A percentile compares a stretch with the other conserved stretches of the same genome.
These are phyloP conservation scores for Xyrauchen texanus DNA, from an alignment of 2,113 vertebrate genomes.

Conservation along the genomic window DNA sequence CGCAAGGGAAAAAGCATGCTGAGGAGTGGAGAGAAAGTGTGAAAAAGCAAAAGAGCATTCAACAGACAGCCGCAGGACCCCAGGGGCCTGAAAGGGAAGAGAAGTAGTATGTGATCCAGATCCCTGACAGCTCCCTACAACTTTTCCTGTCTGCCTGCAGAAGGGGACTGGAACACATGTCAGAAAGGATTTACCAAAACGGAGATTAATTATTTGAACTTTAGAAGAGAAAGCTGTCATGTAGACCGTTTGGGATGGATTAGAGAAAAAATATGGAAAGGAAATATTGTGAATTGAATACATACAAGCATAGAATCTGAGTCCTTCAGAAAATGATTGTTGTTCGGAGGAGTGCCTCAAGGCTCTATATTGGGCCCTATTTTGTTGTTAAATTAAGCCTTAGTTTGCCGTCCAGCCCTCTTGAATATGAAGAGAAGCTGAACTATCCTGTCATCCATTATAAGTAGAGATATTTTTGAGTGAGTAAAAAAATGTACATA, in stretches of 20 bases:
- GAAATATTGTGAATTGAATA: background rate
- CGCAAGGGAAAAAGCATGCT: slow-evolving; percentile 3
- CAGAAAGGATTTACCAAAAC: slow-evolving; percentile 37
- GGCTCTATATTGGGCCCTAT: background rate
- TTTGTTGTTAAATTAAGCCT: background rate
- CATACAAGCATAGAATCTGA: background rate
- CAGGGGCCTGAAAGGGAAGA: slow-evolving; percentile 32
- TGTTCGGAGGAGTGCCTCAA: background rate
- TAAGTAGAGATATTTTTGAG: background rate
- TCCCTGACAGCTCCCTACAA: slow-evolving; percentile 31
- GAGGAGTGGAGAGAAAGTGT: slow-evolving; percentile 15
- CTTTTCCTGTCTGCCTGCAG: slow-evolving; percentile 23
- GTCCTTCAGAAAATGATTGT: background rate
- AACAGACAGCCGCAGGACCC: slow-evolving; percentile 39
- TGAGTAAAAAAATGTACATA: background rate
- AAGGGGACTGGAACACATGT: slow-evolving; percentile 32
- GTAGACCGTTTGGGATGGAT: slow-evolving; percentile 7
- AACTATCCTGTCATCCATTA: background rate
- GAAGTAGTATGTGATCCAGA: slow-evolving; percentile 46
- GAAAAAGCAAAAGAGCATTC: slow-evolving; percentile 43
- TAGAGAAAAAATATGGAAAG: background rate
- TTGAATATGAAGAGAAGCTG: background rate
- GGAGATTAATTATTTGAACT: slow-evolving; percentile 34
- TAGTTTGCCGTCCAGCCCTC: background rate
- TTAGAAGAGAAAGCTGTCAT: background rate